phyloP scores from a whole-genome alignment of 2,888 invertebrate species.

The Drosophila borealis region DNA sequence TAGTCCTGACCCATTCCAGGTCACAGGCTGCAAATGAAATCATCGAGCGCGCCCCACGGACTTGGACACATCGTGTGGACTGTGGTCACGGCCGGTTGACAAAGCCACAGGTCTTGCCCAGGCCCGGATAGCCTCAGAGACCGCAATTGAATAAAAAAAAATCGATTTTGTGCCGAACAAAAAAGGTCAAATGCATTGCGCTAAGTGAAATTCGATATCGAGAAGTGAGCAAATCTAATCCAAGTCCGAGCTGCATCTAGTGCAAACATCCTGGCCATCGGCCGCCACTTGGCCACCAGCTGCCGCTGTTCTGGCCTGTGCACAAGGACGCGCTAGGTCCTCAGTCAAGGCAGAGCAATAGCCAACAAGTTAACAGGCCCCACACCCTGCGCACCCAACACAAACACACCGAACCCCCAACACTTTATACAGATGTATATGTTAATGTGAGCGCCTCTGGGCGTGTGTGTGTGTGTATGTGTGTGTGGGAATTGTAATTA shows the following conservation, averaged over 20 bases:
- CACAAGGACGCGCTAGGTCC: conserved; percentile 44
- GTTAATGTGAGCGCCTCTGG: conserved; percentile 24
- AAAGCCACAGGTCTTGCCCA: conserved; percentile 51
- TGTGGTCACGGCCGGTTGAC: conserved; percentile 72
- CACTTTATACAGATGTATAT: conserved; percentile 54
- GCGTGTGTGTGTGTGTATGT: background rate
- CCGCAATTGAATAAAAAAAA: conserved; percentile 51
- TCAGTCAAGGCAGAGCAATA: conserved; percentile 35
- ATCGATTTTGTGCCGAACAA: conserved; percentile 59
- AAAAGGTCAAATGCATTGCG: conserved; percentile 64
- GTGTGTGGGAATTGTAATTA: conserved; percentile 76
- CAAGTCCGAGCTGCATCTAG: conserved; percentile 38
- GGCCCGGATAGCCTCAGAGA: background rate
- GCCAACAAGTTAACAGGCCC: conserved; percentile 45
- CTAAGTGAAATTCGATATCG: conserved; percentile 62
- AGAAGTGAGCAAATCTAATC: conserved; percentile 45
- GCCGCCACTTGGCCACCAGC: conserved; percentile 9
- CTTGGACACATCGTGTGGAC: conserved; percentile 22
- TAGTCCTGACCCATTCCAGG: conserved; percentile 25
- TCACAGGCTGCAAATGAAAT: conserved; percentile 70
- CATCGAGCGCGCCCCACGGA: conserved; percentile 52
- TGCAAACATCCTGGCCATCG: conserved; percentile 62
- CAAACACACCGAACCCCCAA: background rate
- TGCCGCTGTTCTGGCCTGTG: conserved; percentile 17
- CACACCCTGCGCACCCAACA: conserved; percentile 10